Percentiles rank a stretch among this genome's conserved stretches.
Evolutionary conservation across 1,140 invertebrate species (phyloP).

Genomic region (Drosophila navojoa): DNA sequence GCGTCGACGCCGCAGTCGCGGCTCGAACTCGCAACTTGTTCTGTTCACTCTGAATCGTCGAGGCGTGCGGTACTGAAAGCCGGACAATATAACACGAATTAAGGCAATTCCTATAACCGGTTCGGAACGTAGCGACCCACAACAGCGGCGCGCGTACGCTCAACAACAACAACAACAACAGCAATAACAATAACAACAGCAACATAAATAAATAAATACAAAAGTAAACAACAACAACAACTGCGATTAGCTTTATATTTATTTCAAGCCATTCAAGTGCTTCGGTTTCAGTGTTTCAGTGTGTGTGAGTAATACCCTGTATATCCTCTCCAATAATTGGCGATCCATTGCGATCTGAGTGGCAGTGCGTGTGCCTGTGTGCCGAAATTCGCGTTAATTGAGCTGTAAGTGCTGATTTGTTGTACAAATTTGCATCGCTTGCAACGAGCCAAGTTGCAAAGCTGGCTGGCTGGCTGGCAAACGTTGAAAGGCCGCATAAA

Average conservation of each 20-base stretch:
- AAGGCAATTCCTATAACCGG: constrained; percentile 10
- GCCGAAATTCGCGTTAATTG: constrained; percentile 63
- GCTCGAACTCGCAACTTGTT: constrained; percentile 54
- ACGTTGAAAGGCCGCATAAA: constrained; percentile 57
- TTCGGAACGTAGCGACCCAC: constrained; percentile 21
- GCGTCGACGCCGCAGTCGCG: constrained; percentile 29
- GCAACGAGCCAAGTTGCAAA: constrained; percentile 26
- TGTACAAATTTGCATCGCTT: constrained; percentile 69
- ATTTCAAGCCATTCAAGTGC: constrained; percentile 13
- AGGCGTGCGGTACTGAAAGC: constrained; percentile 53
- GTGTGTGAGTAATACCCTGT: constrained; percentile 7
- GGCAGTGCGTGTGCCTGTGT: constrained; percentile 6
- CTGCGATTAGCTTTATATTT: constrained; percentile 16
- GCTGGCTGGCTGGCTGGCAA: neutral
- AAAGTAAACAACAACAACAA: constrained; percentile 3
- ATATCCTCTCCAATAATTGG: no score
- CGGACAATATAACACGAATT: constrained; percentile 30
- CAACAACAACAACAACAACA: constrained; percentile 10
- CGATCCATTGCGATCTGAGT: neutral
- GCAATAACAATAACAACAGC: neutral
- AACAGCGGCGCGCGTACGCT: constrained; percentile 13
- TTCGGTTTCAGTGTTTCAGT: neutral
- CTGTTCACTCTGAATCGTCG: constrained; percentile 56
- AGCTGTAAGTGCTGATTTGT: constrained; percentile 75
- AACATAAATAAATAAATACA: constrained; percentile 11